phyloP scores from a whole-genome alignment of 2,888 invertebrate genomes.

The Rhamnusium bicolor region DNA sequence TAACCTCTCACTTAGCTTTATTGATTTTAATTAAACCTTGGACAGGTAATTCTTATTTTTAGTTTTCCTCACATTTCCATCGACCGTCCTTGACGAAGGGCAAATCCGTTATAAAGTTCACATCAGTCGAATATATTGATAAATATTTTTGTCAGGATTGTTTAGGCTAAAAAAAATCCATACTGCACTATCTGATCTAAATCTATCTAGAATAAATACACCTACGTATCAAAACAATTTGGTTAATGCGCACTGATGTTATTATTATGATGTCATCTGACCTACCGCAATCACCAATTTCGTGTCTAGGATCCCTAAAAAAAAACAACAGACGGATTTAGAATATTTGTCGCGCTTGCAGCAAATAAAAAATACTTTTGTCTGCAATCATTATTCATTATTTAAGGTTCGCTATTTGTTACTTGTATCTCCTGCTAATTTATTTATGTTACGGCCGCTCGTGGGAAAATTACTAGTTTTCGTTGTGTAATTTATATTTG shows the following conservation, averaged over 20 bases:
- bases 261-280: conserved; percentile 45
- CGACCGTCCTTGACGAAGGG: conserved; percentile 28
- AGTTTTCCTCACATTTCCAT: conserved; percentile 20
- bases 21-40: conserved; percentile 27
- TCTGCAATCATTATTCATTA: conserved; percentile 7
- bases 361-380: conserved; percentile 28
- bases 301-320: conserved; percentile 45
- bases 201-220: conserved; percentile 17
- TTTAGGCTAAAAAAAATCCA: conserved; percentile 26
- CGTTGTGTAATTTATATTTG: no score
- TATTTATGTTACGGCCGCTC: no score
- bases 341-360: conserved; percentile 30
- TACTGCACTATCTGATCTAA: conserved; percentile 12
- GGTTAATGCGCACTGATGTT: conserved; percentile 38
- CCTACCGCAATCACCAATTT: conserved; percentile 53
- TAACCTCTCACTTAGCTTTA: conserved; percentile 2
- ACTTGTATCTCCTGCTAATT: neutral
- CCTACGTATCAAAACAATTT: conserved; percentile 23
- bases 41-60: conserved; percentile 28
- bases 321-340: conserved; percentile 42
- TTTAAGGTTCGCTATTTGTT: conserved; percentile 2
- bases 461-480: neutral
- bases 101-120: neutral
- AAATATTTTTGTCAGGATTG: conserved; percentile 18
- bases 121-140: conserved; percentile 12